Evolutionary conservation across 2,888 invertebrate species (phyloP).

Genomic region (Lasiommata megera): DNA sequence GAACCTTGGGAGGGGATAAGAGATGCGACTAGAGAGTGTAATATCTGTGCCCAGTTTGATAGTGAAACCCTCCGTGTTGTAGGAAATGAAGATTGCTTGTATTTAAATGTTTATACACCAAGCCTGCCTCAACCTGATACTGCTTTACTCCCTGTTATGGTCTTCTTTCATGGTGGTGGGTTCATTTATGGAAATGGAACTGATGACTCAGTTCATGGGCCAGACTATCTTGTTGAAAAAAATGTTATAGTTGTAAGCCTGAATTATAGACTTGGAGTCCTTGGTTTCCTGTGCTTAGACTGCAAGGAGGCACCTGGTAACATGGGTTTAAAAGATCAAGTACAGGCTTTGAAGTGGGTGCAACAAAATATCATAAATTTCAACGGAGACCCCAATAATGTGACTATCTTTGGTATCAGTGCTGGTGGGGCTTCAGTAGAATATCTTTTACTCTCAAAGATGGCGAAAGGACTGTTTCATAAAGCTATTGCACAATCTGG

Average conservation of each 20-base stretch:
- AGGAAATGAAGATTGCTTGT: slow-evolving; percentile 84
- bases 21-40: slow-evolving; percentile 83
- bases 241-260: slow-evolving; percentile 64
- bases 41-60: slow-evolving; percentile 84
- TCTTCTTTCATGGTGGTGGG: slow-evolving; percentile 73
- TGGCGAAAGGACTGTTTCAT: slow-evolving; percentile 74
- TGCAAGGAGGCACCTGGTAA: slow-evolving; percentile 71
- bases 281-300: slow-evolving; percentile 66
- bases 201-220: slow-evolving; percentile 58
- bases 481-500: slow-evolving; percentile 80
- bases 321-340: slow-evolving; percentile 77
- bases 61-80: slow-evolving; percentile 70
- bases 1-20: slow-evolving; percentile 81
- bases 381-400: slow-evolving; percentile 70
- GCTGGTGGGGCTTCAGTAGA: slow-evolving; percentile 76
- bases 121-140: slow-evolving; percentile 46
- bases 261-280: slow-evolving; percentile 70
- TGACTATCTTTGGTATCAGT: slow-evolving; percentile 78
- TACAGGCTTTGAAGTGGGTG: slow-evolving; percentile 77
- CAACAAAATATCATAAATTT: slow-evolving; percentile 70
- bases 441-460: slow-evolving; percentile 64
- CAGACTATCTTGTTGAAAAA: slow-evolving; percentile 68
- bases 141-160: slow-evolving; percentile 62
- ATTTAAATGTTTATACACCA: slow-evolving; percentile 85
- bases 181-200: slow-evolving; percentile 70